These are phyloP conservation scores for Acheta domesticus DNA, from an alignment of 2,888 invertebrate genomes.

Conservation along the genomic window DNA sequence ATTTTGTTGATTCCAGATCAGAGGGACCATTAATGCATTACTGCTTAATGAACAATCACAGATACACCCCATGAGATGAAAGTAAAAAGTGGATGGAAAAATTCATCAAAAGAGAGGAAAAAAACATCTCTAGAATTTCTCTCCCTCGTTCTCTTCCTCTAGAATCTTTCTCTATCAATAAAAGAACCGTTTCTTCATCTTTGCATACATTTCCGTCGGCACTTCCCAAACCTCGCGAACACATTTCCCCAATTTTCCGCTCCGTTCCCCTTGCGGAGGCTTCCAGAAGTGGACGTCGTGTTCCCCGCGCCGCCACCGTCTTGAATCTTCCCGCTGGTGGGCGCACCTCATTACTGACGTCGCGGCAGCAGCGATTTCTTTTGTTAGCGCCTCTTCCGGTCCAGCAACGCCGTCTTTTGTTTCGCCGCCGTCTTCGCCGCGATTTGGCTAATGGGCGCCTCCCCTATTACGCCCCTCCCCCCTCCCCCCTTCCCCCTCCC, in stretches of 20 bases:
- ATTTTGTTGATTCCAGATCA: no score
- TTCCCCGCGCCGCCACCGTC: neutral
- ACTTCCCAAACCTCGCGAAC: neutral
- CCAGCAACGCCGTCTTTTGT: neutral
- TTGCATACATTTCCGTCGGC: neutral
- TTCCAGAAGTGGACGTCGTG: neutral
- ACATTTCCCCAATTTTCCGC: constrained; percentile 18
- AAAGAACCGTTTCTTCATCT: no score
- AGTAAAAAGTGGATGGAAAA: no score
- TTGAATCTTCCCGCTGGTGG: neutral
- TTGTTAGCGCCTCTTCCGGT: neutral
- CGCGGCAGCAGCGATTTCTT: neutral
- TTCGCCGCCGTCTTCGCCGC: neutral
- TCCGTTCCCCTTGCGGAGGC: neutral
- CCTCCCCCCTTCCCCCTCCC: constrained; percentile 34
- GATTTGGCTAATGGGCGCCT: constrained; percentile 32
- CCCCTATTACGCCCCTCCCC: constrained; percentile 42
- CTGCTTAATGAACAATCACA: no score
- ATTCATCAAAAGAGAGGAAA: no score
- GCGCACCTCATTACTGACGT: neutral
- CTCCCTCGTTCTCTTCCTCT: no score
- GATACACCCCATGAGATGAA: no score
- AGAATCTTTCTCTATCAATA: no score
- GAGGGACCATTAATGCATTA: no score
- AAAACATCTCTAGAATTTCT: no score